phyloP scores from a whole-genome alignment of 2,113 vertebrate species.

The Campylomormyrus numenius region DNA sequence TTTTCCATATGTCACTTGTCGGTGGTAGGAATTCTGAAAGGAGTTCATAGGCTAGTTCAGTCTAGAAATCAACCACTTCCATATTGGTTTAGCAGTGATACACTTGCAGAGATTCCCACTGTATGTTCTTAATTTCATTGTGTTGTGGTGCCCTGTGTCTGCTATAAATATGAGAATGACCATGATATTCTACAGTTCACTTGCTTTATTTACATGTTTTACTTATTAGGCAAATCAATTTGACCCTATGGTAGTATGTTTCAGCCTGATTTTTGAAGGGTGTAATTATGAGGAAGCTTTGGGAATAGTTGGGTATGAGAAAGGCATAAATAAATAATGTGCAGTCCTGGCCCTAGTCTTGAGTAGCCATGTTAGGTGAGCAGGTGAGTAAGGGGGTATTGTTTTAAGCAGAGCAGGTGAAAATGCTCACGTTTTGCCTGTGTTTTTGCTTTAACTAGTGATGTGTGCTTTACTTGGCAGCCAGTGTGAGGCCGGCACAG shows the following conservation, averaged over 20 bases:
- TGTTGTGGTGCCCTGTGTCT: not conserved
- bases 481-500: not conserved
- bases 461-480: not conserved
- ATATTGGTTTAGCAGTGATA: not conserved
- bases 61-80: not conserved
- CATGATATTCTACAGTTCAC: not conserved
- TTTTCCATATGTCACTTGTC: not conserved
- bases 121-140: not conserved
- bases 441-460: not conserved
- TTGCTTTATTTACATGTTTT: not conserved
- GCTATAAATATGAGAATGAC: not conserved
- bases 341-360: not conserved
- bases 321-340: not conserved
- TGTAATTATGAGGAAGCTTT: not conserved
- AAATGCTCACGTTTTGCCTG: not conserved
- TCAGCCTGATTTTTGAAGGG: not conserved
- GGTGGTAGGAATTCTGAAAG: not conserved
- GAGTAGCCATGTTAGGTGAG: not conserved
- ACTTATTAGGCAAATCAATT: not conserved
- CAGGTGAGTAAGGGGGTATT: not conserved
- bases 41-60: not conserved
- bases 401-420: not conserved
- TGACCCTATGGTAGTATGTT: not conserved
- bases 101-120: not conserved
- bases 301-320: not conserved